Conservation (phyloP, 35 echinoderm and acorn worm genomes). For the Apostichopus californicus region DNA sequence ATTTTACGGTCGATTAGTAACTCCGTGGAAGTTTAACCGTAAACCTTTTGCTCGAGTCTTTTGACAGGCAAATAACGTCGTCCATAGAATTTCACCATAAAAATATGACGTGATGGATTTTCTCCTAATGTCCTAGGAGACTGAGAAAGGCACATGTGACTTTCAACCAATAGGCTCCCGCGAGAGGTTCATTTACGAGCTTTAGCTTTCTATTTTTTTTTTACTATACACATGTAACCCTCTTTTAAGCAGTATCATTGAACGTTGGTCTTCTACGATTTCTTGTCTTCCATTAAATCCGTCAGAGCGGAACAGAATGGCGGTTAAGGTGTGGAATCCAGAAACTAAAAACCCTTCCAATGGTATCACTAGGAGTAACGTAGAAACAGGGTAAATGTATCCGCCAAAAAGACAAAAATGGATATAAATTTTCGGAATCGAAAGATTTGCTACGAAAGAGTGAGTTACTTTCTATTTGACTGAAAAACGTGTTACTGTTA, state of each 20-base stretch:
- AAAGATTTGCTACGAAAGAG: neutral
- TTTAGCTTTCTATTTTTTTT: neutral
- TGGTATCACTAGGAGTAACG: neutral
- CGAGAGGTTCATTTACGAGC: constrained; percentile 41
- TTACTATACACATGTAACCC: neutral
- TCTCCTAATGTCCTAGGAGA: constrained; percentile 40
- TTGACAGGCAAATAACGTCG: constrained; percentile 58
- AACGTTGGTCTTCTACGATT: neutral
- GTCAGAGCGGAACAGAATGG: constrained; percentile 13
- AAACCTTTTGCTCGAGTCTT: constrained; percentile 42
- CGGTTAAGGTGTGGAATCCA: neutral
- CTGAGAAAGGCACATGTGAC: constrained; percentile 18
- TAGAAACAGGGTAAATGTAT: neutral
- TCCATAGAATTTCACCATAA: constrained; percentile 62
- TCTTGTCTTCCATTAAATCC: constrained; percentile 11
- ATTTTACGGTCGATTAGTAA: constrained; percentile 66
- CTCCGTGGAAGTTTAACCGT: constrained; percentile 59
- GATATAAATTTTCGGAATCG: neutral
- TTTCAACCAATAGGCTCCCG: constrained; percentile 41
- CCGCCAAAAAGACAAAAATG: neutral
- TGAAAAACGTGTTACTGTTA: neutral
- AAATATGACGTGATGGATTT: constrained; percentile 64
- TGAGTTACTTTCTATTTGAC: neutral
- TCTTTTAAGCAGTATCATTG: neutral
- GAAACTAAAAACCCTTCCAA: too few species aligned